Conservation (phyloP, 2,888 invertebrate genomes). For the Zelleria hepariella region DNA sequence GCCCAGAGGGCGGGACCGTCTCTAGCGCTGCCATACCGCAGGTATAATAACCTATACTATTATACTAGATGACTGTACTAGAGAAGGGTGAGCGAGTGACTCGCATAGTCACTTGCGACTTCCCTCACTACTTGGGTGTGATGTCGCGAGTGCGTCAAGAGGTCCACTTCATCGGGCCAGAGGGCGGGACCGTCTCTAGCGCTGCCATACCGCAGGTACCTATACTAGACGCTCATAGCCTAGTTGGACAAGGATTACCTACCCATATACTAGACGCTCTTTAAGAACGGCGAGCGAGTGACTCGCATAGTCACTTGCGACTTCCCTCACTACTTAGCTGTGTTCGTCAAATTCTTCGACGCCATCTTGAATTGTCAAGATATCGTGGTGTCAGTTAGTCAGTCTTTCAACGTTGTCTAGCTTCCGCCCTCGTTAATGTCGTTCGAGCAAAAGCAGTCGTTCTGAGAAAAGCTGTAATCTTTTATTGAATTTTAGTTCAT, state of each 20-base stretch:
- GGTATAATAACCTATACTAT: constrained; percentile 27
- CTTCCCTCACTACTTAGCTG: constrained; percentile 98
- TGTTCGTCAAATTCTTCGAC: too few relatives aligned
- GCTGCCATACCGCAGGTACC: constrained; percentile 87
- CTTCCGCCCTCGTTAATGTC: too few relatives aligned
- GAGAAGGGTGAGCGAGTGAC: constrained; percentile 90
- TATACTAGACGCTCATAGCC: too few relatives aligned
- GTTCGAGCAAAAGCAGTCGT: too few relatives aligned
- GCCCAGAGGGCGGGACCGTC: constrained; percentile 97
- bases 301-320: constrained; percentile 95
- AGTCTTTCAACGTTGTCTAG: too few relatives aligned
- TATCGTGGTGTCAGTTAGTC: too few relatives aligned
- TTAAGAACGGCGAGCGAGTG: constrained; percentile 86
- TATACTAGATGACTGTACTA: constrained; percentile 47
- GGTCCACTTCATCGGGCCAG: constrained; percentile 96
- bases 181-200: constrained; percentile 97
- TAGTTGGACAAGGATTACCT: too few relatives aligned
- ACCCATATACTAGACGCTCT: constrained; percentile 44
- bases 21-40: constrained; percentile 95
- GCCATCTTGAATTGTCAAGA: too few relatives aligned
- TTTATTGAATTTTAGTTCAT: too few relatives aligned
- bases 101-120: constrained; percentile 94
- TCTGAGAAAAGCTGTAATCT: too few relatives aligned
- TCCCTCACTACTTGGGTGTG: constrained; percentile 98
- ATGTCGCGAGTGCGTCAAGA: constrained; percentile 96